Base-by-base conservation (phyloP, 1,140 invertebrate genomes). In the Triops cancriformis region DNA sequence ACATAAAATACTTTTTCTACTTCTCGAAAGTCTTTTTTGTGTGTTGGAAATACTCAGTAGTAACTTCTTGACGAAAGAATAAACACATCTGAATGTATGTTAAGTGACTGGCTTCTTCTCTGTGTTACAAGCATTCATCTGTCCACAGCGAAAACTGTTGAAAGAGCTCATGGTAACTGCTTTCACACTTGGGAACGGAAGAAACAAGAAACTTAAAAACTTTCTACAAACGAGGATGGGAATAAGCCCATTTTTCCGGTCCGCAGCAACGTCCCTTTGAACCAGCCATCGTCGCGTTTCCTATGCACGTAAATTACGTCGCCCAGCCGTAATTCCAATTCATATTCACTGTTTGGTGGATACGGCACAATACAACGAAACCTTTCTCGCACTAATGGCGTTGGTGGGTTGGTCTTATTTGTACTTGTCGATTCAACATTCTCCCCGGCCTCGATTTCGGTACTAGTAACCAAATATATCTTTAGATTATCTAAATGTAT, bases 201-300 rank as follows among this genome's bases (percentile, higher is more conserved):
- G 31, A 37, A 37, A 37, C 7, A 37, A 2, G 18, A 18, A 64
- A 14, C 14, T 89, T 85, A 89, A 86, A 88, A 89, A 81, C 85
- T 86, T 84, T 95, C 93, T 18, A 97, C 96, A 87, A 98, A 98
- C 82, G 93, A 96, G 51, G 93, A 93, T 1, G 96, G 96, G 85
- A 98, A 97, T 1, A 98, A 87, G 7, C 96, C 96, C 1, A 93
- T 95, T 80, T 94, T 91, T 18, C 95, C 94, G 1, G 94, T 96
- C 73, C 94, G 88, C 82, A 95, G 91, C 80, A 93, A 89, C 1
- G 94, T 96, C 6, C 95, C 96, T 84, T 97, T 97, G 83, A 93
- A 97, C 95, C 95, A 98, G 14, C 96, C 96, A 82, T 97, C 95
- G 28, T 96, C 94, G 45, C 94, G 89, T 83, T 96, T 97, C 81